Conservation (phyloP, 2,797 vertebrate genomes). For the Typhlichthys eigenmanni region DNA sequence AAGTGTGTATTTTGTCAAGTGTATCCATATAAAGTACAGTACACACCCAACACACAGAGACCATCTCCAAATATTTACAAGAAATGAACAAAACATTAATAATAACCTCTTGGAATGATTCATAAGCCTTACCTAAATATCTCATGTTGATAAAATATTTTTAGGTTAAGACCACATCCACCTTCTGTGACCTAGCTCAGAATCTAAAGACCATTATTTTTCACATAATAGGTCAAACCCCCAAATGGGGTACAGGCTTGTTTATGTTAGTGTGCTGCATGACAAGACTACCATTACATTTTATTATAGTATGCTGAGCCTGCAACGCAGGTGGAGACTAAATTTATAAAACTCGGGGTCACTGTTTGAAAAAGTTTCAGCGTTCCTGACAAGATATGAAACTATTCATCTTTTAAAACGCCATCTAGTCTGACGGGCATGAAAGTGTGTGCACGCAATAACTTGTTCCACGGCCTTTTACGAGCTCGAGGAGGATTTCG, state of each 20-base stretch:
- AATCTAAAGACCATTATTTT: too few relatives aligned
- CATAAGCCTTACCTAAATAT: too few relatives aligned
- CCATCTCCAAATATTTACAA: background rate
- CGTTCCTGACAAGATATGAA: too few relatives aligned
- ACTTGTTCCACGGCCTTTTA: slow-evolving; percentile 33
- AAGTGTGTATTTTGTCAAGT: background rate
- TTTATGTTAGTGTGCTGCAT: background rate
- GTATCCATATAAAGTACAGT: background rate
- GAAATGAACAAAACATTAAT: background rate
- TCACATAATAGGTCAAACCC: background rate
- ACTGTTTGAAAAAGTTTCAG: background rate
- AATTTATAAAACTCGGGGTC: background rate
- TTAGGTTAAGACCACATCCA: too few relatives aligned
- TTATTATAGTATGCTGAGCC: background rate
- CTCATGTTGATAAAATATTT: too few relatives aligned
- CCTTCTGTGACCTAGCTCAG: too few relatives aligned
- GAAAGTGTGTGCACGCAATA: background rate
- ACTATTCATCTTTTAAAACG: slow-evolving; percentile 12
- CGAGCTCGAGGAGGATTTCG: slow-evolving; percentile 23
- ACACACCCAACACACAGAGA: background rate
- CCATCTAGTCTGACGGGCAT: slow-evolving; percentile 8
- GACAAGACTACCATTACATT: background rate
- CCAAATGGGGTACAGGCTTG: background rate
- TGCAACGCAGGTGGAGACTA: background rate
- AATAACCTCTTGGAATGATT: too few relatives aligned